These are phyloP conservation scores for Megaceryle torquata DNA, from an alignment of 2,113 vertebrate genomes.

Conservation along the genomic window DNA sequence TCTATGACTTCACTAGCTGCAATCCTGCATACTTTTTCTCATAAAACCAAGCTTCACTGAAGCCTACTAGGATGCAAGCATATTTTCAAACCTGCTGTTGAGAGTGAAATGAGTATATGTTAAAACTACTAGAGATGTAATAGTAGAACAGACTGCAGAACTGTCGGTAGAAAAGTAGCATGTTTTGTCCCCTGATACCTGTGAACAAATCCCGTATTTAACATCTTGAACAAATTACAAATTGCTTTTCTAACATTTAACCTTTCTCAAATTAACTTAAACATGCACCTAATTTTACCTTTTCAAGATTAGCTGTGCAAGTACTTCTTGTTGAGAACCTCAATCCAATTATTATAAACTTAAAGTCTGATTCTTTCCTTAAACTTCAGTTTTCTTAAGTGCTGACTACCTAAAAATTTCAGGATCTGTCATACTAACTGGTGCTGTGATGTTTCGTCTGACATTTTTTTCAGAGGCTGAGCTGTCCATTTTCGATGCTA, in stretches of 20 bases:
- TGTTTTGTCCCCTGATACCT: not conserved
- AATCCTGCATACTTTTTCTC: not conserved
- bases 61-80: conserved; percentile 12
- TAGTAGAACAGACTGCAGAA: conserved; percentile 7
- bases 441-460: not conserved
- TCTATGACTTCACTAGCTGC: conserved; percentile 52
- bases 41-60: conserved; percentile 7
- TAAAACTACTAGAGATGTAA: not conserved
- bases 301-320: not conserved
- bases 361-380: conserved; percentile 10
- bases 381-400: conserved; percentile 52
- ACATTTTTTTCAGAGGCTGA: not conserved
- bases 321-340: conserved; percentile 9
- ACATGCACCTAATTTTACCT: not conserved
- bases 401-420: conserved; percentile 33
- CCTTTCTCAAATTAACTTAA: conserved; percentile 37
- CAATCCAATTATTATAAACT: not conserved
- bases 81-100: conserved; percentile 24
- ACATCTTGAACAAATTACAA: conserved; percentile 45
- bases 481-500: not conserved
- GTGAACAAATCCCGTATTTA: not conserved
- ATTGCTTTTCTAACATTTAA: conserved; percentile 57
- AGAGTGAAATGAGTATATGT: not conserved
- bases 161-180: conserved; percentile 9
- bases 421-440: not conserved